Conservation (phyloP, 2,113 vertebrate genomes). For the Calyptommatus sinebrachiatus region DNA sequence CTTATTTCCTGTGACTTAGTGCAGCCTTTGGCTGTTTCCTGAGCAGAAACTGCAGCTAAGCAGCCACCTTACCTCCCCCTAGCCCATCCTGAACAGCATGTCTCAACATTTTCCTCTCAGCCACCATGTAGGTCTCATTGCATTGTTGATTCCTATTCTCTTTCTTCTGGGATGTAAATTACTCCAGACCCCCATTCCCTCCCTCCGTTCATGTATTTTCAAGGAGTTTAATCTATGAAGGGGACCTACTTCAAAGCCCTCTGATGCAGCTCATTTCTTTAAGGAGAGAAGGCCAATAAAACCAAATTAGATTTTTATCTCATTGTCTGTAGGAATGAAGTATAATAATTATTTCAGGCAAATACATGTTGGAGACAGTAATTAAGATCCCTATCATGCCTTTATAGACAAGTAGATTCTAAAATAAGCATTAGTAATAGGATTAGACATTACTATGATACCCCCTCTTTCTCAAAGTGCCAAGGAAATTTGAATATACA, state of each 20-base stretch:
- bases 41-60: constrained; percentile 60
- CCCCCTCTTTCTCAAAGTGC: constrained; percentile 42
- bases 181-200: constrained; percentile 51
- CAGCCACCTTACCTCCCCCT: constrained; percentile 23
- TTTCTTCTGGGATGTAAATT: constrained; percentile 70
- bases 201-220: constrained; percentile 65
- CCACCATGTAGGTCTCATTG: constrained; percentile 68
- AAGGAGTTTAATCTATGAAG: constrained; percentile 71
- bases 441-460: constrained; percentile 61
- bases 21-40: constrained; percentile 57
- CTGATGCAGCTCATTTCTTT: constrained; percentile 67
- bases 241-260: constrained; percentile 70
- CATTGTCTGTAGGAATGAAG: constrained; percentile 71
- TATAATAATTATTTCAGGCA: constrained; percentile 73
- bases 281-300: constrained; percentile 71
- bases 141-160: constrained; percentile 70
- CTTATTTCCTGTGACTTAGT: constrained; percentile 60
- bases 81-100: constrained; percentile 55
- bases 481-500: constrained; percentile 25
- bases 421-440: constrained; percentile 73
- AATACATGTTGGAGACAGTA: constrained; percentile 71
- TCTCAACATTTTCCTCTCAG: constrained; percentile 69
- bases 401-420: constrained; percentile 69
- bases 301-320: constrained; percentile 72
- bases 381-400: constrained; percentile 68